phyloP scores from a whole-genome alignment of 2,888 invertebrate genomes.

The Tryphoninae sp. region DNA sequence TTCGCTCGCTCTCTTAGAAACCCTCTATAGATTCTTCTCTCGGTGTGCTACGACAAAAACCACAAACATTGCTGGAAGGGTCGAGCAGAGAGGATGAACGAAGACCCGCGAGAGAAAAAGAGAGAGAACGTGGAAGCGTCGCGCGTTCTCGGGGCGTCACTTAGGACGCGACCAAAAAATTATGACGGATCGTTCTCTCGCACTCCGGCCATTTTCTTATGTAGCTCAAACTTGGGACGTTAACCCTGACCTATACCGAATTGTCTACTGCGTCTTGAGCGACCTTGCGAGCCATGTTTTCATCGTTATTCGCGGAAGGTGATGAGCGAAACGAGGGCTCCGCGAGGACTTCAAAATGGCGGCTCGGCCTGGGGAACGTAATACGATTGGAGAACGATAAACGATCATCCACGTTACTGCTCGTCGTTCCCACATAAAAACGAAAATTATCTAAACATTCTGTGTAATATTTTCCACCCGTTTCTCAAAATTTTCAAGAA shows the following conservation, averaged over 20 bases:
- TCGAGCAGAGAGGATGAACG: constrained; percentile 57
- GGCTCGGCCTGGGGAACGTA: neutral
- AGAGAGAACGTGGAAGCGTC: constrained; percentile 37
- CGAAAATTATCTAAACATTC: too few relatives aligned
- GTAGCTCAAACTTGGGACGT: constrained; percentile 66
- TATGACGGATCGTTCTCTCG: constrained; percentile 65
- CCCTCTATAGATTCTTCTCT: constrained; percentile 56
- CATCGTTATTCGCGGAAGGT: too few relatives aligned
- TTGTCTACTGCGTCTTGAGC: constrained; percentile 41
- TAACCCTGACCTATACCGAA: constrained; percentile 71
- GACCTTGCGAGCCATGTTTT: constrained; percentile 18
- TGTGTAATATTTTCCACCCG: too few relatives aligned
- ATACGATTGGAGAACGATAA: neutral
- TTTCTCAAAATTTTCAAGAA: neutral
- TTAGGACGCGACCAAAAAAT: constrained; percentile 64
- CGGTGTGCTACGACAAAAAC: constrained; percentile 64
- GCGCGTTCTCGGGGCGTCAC: constrained; percentile 55
- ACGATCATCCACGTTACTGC: too few relatives aligned
- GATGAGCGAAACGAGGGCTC: neutral
- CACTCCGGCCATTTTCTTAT: constrained; percentile 65
- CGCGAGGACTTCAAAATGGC: constrained; percentile 1
- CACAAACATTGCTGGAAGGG: constrained; percentile 68
- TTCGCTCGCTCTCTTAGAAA: constrained; percentile 49
- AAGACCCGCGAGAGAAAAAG: constrained; percentile 44
- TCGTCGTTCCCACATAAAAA: too few relatives aligned